These are phyloP conservation scores for Nerophis lumbriciformis DNA, from an alignment of 2,113 vertebrate genomes.

Conservation along the genomic window DNA sequence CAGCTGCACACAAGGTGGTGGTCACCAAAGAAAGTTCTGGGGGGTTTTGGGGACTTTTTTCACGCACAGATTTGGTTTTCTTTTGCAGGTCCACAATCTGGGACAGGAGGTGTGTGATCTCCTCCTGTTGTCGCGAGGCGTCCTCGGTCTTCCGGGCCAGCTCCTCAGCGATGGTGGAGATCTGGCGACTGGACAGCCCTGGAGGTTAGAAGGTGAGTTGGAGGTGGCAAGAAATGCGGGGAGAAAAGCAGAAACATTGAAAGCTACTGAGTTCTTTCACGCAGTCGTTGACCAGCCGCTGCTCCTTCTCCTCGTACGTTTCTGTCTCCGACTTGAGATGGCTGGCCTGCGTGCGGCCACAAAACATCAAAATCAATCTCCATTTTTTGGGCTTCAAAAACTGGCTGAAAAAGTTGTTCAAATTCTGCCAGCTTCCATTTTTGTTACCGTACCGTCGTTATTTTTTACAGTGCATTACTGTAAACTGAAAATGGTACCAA, in stretches of 20 bases:
- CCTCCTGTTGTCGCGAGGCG: conserved; percentile 91
- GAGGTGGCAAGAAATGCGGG: too few species aligned
- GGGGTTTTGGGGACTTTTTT: neutral
- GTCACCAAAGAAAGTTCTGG: neutral
- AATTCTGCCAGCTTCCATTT: too few species aligned
- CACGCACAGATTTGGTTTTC: conserved; percentile 89
- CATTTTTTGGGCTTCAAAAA: neutral
- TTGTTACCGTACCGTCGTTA: too few species aligned
- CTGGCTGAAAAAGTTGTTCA: too few species aligned
- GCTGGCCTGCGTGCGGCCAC: conserved; percentile 74
- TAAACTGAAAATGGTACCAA: too few species aligned
- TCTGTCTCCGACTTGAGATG: conserved; percentile 95
- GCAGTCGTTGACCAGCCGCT: conserved; percentile 95
- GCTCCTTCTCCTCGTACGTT: conserved; percentile 94
- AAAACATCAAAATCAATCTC: neutral
- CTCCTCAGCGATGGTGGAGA: conserved; percentile 88
- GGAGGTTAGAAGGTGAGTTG: neutral
- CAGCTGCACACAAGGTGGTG: conserved; percentile 67
- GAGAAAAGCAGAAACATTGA: fast-evolving
- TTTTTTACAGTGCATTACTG: too few species aligned
- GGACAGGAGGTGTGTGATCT: conserved; percentile 95
- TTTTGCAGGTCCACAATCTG: conserved; percentile 96
- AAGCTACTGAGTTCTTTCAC: conserved; percentile 93
- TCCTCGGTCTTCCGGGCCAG: conserved; percentile 94
- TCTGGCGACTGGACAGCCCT: conserved; percentile 92